phyloP scores from a whole-genome alignment of 2,888 invertebrate genomes.

The Fragum whitleyi region DNA sequence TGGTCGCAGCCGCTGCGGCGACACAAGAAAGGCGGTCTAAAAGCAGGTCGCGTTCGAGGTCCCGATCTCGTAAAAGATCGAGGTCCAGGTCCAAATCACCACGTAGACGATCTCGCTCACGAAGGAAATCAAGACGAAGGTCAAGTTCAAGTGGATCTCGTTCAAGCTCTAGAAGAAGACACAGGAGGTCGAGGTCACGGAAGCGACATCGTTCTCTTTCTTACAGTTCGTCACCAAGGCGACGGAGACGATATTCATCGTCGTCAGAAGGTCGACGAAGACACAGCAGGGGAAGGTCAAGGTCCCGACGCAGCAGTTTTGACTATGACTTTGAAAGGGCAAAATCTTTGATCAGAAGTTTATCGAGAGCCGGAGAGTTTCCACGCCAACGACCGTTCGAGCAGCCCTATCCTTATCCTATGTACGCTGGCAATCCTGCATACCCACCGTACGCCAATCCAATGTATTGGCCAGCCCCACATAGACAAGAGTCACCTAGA shows the following conservation, averaged over 20 bases:
- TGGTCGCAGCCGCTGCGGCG: constrained; percentile 48
- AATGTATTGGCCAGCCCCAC: constrained; percentile 50
- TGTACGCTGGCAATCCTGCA: constrained; percentile 3
- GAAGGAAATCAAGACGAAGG: constrained; percentile 24
- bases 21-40: constrained; percentile 16
- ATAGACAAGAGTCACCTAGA: constrained; percentile 37
- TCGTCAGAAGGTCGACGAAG: constrained; percentile 40
- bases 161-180: constrained; percentile 22
- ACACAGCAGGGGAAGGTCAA: constrained; percentile 42
- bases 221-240: constrained; percentile 44
- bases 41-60: constrained; percentile 28
- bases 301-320: constrained; percentile 52
- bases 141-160: constrained; percentile 25
- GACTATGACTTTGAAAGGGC: constrained; percentile 63
- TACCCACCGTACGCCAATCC: constrained; percentile 33
- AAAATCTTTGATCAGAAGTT: constrained; percentile 53
- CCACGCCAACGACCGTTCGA: constrained; percentile 34
- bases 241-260: constrained; percentile 41
- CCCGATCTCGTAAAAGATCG: constrained; percentile 27
- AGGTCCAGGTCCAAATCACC: constrained; percentile 34
- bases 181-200: constrained; percentile 37
- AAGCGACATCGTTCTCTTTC: constrained; percentile 45
- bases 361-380: constrained; percentile 58
- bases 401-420: constrained; percentile 27
- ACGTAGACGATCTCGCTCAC: constrained; percentile 26